These are phyloP conservation scores for Chrysomela aeneicollis DNA, from an alignment of 2,888 invertebrate genomes.

Conservation along the genomic window DNA sequence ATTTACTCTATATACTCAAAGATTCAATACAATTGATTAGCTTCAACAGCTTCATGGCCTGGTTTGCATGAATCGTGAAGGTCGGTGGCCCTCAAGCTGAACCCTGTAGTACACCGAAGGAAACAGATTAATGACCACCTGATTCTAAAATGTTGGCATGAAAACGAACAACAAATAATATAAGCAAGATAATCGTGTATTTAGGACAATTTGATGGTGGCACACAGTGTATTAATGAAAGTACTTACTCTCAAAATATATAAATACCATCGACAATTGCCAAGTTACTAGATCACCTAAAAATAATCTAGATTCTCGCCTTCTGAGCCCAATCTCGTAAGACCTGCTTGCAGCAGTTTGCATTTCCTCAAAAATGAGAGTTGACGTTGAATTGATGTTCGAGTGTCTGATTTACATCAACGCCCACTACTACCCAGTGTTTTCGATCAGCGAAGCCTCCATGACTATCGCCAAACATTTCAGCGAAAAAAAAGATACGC, in stretches of 20 bases:
- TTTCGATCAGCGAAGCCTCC: constrained; percentile 39
- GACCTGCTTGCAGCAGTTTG: not conserved
- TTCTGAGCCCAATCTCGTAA: not conserved
- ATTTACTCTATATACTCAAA: no score
- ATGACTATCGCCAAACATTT: constrained; percentile 44
- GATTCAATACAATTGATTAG: no score
- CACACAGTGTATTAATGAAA: not conserved
- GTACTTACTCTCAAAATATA: no score
- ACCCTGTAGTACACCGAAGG: no score
- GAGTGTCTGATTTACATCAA: constrained; percentile 46
- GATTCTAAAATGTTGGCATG: no score
- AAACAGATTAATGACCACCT: no score
- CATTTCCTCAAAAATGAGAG: constrained; percentile 32
- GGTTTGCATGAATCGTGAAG: no score
- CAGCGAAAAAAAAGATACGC: constrained; percentile 42
- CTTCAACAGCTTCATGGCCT: no score
- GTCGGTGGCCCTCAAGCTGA: no score
- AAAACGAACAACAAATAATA: no score
- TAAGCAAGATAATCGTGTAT: no score
- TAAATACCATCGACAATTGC: not conserved
- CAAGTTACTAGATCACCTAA: constrained; percentile 7
- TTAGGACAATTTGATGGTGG: no score
- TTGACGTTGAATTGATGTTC: constrained; percentile 46
- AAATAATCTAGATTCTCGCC: not conserved
- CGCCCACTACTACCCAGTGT: constrained; percentile 45